Percentiles rank a stretch among this genome's conserved stretches.
phyloP scores from a whole-genome alignment of 2,113 vertebrate species.

The Myodes glareolus region DNA sequence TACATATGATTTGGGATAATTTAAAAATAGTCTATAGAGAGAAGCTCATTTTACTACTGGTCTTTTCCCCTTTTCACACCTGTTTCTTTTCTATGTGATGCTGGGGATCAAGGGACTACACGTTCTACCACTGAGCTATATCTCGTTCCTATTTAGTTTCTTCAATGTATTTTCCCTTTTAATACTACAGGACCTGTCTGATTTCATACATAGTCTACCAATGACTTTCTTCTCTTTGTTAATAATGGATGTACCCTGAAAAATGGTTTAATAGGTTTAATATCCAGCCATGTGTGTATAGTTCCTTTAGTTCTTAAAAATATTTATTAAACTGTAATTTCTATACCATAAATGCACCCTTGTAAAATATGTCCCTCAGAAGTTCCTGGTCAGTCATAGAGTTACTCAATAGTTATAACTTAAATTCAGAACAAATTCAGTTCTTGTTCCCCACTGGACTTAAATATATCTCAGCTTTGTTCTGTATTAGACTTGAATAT shows the following conservation, averaged over 20 bases:
- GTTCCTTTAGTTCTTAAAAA: background rate
- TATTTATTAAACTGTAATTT: slow-evolving; percentile 4
- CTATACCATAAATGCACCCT: slow-evolving; percentile 1
- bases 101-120: background rate
- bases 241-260: background rate
- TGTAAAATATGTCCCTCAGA: background rate
- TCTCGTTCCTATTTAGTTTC: background rate
- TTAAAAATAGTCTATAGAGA: background rate
- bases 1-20: background rate
- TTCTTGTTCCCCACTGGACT: background rate
- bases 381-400: background rate
- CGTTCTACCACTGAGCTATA: background rate
- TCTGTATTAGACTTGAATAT: background rate
- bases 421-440: background rate
- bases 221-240: background rate
- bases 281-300: background rate
- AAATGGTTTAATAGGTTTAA: slow-evolving; percentile 26
- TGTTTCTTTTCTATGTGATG: background rate
- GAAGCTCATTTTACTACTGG: background rate
- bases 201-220: background rate
- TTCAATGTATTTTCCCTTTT: background rate
- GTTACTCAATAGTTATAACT: background rate
- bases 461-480: background rate
- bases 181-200: background rate
- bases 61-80: background rate